These are phyloP conservation scores for Drosophila kohkoa DNA, from an alignment of 1,140 invertebrate genomes.

Conservation along the genomic window DNA sequence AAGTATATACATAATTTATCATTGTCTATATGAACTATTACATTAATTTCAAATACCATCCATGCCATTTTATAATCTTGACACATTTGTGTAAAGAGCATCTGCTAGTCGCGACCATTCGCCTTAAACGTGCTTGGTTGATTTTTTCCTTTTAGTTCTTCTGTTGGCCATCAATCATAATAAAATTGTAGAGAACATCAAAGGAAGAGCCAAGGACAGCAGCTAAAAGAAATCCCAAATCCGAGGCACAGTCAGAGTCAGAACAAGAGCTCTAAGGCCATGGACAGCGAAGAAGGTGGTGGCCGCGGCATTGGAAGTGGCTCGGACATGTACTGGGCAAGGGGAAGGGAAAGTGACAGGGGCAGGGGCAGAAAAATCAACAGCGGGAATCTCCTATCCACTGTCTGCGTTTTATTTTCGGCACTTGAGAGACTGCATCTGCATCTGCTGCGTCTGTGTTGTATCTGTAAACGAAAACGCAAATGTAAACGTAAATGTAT, in stretches of 20 bases:
- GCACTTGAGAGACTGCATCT: conserved; percentile 56
- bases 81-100: not conserved
- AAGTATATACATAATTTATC: too few relatives aligned
- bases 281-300: not conserved
- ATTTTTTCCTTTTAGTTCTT: conserved; percentile 28
- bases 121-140: not conserved
- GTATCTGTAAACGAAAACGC: conserved; percentile 11
- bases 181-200: conserved; percentile 61
- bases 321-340: not conserved
- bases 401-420: conserved; percentile 69
- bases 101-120: not conserved
- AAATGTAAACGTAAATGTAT: not conserved
- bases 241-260: conserved; percentile 11
- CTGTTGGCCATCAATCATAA: conserved; percentile 72
- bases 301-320: not conserved
- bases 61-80: too few relatives aligned
- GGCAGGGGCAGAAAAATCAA: not conserved
- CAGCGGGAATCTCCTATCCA: conserved; percentile 46
- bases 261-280: not conserved
- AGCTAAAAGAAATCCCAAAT: conserved; percentile 10
- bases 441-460: conserved; percentile 48
- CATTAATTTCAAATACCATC: too few relatives aligned
- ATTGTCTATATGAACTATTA: too few relatives aligned
- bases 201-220: conserved; percentile 41
- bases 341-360: not conserved